Conservation (phyloP, 1,140 invertebrate genomes). For the Diplogasteroides magnus region DNA sequence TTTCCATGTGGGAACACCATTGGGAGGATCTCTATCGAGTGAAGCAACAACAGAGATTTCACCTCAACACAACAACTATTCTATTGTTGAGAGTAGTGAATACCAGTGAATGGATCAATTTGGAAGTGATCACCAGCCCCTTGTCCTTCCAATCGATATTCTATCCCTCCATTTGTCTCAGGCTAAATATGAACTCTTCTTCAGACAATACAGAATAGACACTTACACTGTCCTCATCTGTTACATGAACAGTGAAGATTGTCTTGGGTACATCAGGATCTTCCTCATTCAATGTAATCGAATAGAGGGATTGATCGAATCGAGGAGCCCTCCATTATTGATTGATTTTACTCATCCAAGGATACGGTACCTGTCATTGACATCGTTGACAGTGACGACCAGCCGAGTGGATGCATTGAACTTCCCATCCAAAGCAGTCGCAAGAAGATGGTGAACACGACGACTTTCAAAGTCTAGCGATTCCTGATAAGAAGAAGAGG, state of each 20-base stretch:
- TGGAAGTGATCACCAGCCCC: conserved; percentile 59
- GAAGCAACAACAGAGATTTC: background rate
- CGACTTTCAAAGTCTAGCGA: background rate
- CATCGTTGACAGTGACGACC: background rate
- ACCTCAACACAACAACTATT: conserved; percentile 65
- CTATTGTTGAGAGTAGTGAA: conserved; percentile 66
- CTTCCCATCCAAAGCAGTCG: background rate
- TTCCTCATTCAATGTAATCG: conserved; percentile 68
- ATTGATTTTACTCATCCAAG: background rate
- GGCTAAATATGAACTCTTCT: background rate
- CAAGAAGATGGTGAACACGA: background rate
- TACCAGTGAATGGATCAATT: conserved; percentile 92
- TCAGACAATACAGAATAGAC: background rate
- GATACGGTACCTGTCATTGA: background rate
- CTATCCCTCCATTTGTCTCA: conserved; percentile 3
- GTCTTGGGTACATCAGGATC: conserved; percentile 38
- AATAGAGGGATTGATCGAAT: conserved; percentile 72
- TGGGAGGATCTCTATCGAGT: conserved; percentile 89
- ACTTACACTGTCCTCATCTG: conserved; percentile 38
- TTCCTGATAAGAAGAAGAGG: no score
- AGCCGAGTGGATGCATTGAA: background rate
- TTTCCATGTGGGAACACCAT: conserved; percentile 88
- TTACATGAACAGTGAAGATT: conserved; percentile 35
- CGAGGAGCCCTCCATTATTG: conserved; percentile 60
- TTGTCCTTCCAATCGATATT: conserved; percentile 40